Percentiles rank a stretch among this genome's conserved stretches.
Conservation (phyloP, 2,797 vertebrate genomes). For the Artibeus lituratus region DNA sequence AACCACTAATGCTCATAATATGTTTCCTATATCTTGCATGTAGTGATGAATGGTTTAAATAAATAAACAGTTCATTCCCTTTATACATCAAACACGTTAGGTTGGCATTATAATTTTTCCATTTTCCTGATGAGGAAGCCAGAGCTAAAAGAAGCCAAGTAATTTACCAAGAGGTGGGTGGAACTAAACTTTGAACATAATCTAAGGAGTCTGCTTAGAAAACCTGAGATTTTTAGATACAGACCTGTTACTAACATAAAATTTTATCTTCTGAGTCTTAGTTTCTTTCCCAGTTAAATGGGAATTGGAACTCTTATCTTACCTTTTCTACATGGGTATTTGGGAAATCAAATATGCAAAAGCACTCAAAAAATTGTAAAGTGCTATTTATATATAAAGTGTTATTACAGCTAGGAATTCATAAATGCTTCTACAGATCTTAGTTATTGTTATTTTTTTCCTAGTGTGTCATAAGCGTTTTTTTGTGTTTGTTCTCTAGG, state of each 20-base stretch:
- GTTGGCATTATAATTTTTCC: background rate
- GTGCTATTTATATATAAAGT: background rate
- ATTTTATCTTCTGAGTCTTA: background rate
- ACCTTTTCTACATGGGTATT: background rate
- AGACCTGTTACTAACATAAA: background rate
- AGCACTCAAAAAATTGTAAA: background rate
- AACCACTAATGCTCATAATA: background rate
- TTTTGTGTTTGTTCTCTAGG: background rate
- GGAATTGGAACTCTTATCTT: background rate
- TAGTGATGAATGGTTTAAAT: background rate
- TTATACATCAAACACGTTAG: background rate
- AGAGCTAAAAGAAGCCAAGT: background rate
- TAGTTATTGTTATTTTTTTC: background rate
- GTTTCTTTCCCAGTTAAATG: background rate
- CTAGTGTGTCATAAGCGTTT: background rate
- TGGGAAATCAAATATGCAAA: background rate
- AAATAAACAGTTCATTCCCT: slow-evolving; percentile 4
- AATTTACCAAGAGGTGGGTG: background rate
- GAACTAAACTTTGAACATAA: background rate
- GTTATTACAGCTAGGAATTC: background rate
- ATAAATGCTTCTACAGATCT: background rate
- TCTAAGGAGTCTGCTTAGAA: background rate
- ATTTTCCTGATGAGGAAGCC: slow-evolving; percentile 16
- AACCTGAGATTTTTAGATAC: background rate
- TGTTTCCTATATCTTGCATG: background rate